A percentile compares a stretch with the other conserved stretches of the same genome.
phyloP scores from a whole-genome alignment of 2,113 vertebrate genomes.

The Zeus faber region DNA sequence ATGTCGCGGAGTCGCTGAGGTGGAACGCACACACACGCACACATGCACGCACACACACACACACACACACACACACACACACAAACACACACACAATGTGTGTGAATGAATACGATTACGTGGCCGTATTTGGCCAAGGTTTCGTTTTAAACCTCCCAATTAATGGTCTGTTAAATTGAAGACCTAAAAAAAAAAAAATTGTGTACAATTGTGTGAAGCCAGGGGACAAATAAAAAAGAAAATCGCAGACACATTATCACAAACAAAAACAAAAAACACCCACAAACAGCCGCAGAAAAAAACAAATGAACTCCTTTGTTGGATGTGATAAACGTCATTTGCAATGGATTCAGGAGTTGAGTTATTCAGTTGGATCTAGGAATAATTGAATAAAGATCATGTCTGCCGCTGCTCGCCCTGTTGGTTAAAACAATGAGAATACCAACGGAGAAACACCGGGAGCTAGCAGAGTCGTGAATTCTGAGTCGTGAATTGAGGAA shows the following conservation, averaged over 20 bases:
- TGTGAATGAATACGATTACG: neutral
- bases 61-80: constrained; percentile 2
- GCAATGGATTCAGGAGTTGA: too few relatives aligned
- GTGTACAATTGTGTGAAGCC: constrained; percentile 36
- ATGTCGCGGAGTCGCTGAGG: constrained; percentile 56
- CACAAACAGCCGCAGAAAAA: neutral
- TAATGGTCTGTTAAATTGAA: constrained; percentile 66
- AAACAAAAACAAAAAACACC: constrained; percentile 22
- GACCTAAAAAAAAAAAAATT: constrained; percentile 51
- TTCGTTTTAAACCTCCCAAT: constrained; percentile 54
- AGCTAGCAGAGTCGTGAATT: too few relatives aligned
- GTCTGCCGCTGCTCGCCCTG: too few relatives aligned
- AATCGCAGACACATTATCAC: constrained; percentile 37
- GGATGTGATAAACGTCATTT: too few relatives aligned
- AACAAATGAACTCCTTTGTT: too few relatives aligned
- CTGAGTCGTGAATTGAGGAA: too few relatives aligned
- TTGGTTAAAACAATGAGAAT: too few relatives aligned
- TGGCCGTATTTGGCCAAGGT: constrained; percentile 3
- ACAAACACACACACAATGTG: constrained; percentile 5
- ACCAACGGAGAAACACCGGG: too few relatives aligned
- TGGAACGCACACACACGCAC: constrained; percentile 54
- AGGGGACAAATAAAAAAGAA: constrained; percentile 24
- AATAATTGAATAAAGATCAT: too few relatives aligned
- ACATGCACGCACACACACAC: neutral
- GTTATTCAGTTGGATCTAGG: too few relatives aligned